Evolutionary conservation across 2,888 invertebrate genomes (phyloP).

Genomic region (Sipha maydis): DNA sequence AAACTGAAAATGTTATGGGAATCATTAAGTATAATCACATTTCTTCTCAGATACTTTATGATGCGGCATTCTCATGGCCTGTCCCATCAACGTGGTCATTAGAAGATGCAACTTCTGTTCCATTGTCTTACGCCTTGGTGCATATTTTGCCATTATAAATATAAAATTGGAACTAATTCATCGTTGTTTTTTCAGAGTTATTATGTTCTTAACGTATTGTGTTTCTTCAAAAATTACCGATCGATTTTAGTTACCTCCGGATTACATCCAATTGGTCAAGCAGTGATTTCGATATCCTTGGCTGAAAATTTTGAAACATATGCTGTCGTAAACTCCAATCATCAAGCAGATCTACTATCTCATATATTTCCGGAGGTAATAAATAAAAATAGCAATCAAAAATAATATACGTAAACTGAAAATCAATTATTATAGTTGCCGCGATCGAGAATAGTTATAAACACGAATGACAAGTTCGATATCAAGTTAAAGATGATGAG

Average conservation of each 20-base stretch:
- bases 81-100: constrained; percentile 73
- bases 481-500: constrained; percentile 15
- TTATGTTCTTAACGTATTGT: constrained; percentile 25
- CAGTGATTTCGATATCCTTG: constrained; percentile 29
- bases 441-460: constrained; percentile 4
- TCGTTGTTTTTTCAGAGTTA: constrained; percentile 16
- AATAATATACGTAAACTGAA: not conserved
- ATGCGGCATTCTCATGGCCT: constrained; percentile 70
- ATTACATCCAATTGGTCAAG: constrained; percentile 15
- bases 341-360: not conserved
- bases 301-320: not conserved
- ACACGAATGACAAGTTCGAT: not conserved
- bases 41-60: constrained; percentile 70
- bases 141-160: not conserved
- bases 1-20: constrained; percentile 69
- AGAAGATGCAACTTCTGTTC: constrained; percentile 75
- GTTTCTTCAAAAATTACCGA: not conserved
- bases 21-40: constrained; percentile 68
- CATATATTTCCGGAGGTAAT: constrained; percentile 18
- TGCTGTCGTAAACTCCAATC: not conserved
- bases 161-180: not conserved
- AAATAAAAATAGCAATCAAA: not conserved
- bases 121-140: constrained; percentile 67
- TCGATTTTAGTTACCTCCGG: constrained; percentile 30
- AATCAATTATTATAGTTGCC: not conserved